Percentiles rank a stretch among this genome's conserved stretches.
These are phyloP conservation scores for Dascyllus trimaculatus DNA, from an alignment of 2,113 vertebrate species.

Conservation along the genomic window DNA sequence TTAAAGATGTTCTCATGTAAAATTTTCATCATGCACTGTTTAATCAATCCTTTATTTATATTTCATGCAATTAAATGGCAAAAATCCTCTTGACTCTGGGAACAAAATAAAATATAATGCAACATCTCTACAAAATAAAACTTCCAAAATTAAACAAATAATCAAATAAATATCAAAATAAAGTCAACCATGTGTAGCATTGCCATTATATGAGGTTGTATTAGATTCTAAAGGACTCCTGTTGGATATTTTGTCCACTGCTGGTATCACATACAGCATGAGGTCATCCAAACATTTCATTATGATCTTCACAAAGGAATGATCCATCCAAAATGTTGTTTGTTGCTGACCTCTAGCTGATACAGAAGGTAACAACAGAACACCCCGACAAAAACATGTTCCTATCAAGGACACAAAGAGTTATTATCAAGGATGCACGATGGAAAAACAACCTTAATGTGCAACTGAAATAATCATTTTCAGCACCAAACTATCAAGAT, in stretches of 20 bases:
- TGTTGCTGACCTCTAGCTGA: conserved; percentile 83
- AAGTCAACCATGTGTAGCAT: background rate
- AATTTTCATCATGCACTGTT: background rate
- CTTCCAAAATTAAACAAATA: too few species aligned
- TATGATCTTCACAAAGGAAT: background rate
- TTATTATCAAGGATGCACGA: background rate
- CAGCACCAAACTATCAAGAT: too few species aligned
- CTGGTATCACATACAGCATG: background rate
- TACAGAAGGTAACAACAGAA: conserved; percentile 58
- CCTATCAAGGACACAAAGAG: background rate
- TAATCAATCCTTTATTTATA: background rate
- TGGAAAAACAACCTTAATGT: background rate
- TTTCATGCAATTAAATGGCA: too few species aligned
- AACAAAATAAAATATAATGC: too few species aligned
- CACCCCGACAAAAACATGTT: background rate
- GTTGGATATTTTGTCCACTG: conserved; percentile 1
- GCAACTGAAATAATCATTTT: background rate
- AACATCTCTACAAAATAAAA: background rate
- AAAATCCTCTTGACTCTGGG: too few species aligned
- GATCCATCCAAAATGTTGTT: conserved; percentile 28
- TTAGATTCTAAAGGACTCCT: background rate
- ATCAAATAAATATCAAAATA: background rate
- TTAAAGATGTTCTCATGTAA: background rate
- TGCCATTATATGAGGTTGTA: background rate
- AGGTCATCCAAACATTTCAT: conserved; percentile 33